Evolutionary conservation across 2,797 vertebrate species (phyloP).

Genomic region (Syngnathus acus): DNA sequence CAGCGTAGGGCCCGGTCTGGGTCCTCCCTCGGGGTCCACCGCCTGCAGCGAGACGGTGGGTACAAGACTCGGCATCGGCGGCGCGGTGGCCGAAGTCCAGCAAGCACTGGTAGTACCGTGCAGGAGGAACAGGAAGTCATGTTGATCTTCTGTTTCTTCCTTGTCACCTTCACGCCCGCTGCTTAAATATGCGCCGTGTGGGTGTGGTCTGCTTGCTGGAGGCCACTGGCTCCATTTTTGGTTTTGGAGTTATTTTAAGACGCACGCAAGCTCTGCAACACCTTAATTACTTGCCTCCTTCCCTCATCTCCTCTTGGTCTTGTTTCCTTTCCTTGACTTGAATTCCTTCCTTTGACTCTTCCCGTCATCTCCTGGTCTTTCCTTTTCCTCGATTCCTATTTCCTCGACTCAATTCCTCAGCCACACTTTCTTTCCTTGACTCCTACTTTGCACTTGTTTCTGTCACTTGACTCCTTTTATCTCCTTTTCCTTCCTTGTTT

Average conservation of each 20-base stretch:
- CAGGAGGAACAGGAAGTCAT: constrained; percentile 11
- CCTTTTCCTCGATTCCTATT: background rate
- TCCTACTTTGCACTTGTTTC: background rate
- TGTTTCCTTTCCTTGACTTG: background rate
- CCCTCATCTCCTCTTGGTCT: background rate
- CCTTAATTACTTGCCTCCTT: background rate
- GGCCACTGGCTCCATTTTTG: constrained; percentile 23
- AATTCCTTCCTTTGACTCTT: background rate
- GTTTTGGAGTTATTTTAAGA: constrained; percentile 17
- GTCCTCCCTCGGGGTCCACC: constrained; percentile 41
- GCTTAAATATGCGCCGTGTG: constrained; percentile 40
- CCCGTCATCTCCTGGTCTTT: background rate
- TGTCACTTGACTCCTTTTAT: background rate
- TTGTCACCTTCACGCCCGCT: background rate
- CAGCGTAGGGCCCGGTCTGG: constrained; percentile 56
- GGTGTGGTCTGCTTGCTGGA: constrained; percentile 37
- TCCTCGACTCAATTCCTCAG: background rate
- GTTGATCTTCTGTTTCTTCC: background rate
- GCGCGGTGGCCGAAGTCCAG: constrained; percentile 12
- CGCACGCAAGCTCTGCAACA: background rate
- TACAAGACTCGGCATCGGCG: constrained; percentile 59
- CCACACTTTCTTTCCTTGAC: background rate
- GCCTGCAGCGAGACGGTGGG: constrained; percentile 48
- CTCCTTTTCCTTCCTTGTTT: background rate
- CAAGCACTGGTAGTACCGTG: background rate